phyloP scores from a whole-genome alignment of 1,140 invertebrate species.

The Ridgeia piscesae region DNA sequence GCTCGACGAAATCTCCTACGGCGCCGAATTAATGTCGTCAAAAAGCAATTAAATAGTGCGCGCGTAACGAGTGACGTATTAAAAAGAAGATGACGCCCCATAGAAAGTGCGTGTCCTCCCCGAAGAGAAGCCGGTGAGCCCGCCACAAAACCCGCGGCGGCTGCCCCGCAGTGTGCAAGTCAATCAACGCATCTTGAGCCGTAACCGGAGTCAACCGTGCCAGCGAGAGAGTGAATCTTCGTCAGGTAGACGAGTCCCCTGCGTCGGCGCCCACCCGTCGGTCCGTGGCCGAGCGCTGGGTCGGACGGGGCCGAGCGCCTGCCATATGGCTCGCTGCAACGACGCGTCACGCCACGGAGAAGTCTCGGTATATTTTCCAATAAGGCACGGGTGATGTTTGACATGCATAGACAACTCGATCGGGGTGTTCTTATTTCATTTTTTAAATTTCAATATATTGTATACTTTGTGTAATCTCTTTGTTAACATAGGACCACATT shows the following conservation, averaged over 20 bases:
- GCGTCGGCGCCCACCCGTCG: neutral
- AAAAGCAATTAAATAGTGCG: neutral
- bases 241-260: neutral
- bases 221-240: neutral
- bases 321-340: neutral
- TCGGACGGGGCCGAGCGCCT: neutral
- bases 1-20: neutral
- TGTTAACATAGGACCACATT: no score
- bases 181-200: neutral
- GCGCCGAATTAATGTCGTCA: neutral
- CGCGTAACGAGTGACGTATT: neutral
- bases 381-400: neutral
- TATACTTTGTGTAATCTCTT: no score
- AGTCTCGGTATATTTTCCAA: neutral
- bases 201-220: neutral
- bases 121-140: neutral
- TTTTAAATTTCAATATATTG: neutral
- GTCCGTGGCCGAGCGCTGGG: neutral
- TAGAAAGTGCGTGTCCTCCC: conserved; percentile 3
- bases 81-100: neutral
- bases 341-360: no score
- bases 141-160: neutral
- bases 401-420: neutral
- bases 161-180: neutral
- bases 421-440: neutral